Evolutionary conservation across 2,113 vertebrate genomes (phyloP).

Genomic region (Protobothrops mucrosquamatus): DNA sequence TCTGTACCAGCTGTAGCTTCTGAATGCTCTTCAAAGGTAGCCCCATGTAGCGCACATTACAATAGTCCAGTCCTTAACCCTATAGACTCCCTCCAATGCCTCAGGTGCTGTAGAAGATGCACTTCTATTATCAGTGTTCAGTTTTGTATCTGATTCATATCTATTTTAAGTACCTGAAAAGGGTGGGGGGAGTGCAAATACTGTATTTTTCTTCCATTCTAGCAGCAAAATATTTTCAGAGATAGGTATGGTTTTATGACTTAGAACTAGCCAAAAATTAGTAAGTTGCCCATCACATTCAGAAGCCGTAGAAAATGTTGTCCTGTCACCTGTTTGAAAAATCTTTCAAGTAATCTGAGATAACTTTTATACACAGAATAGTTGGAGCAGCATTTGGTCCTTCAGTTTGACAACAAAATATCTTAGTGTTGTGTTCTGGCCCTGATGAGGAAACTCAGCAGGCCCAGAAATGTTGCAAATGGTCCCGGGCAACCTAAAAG

Average conservation of each 20-base stretch:
- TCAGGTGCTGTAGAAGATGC: background rate
- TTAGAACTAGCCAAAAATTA: background rate
- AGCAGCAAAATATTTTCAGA: background rate
- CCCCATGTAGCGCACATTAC: too few species aligned
- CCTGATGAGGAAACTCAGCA: too few species aligned
- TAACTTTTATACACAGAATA: background rate
- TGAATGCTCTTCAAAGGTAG: too few species aligned
- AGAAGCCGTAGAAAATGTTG: background rate
- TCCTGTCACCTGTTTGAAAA: background rate
- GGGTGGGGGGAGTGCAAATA: background rate
- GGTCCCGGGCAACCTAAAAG: too few species aligned
- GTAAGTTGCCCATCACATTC: background rate
- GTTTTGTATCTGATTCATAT: background rate
- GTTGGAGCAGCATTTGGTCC: background rate
- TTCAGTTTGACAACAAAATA: background rate
- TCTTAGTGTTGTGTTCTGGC: too few species aligned
- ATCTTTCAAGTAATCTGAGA: background rate
- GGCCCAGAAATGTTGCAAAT: too few species aligned
- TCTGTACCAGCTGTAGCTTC: too few species aligned
- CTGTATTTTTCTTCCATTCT: background rate
- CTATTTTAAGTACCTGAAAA: background rate
- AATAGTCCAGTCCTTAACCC: too few species aligned
- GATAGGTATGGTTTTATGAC: background rate
- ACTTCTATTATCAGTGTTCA: background rate
- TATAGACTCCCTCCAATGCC: background rate